phyloP scores from a whole-genome alignment of 2,888 invertebrate species.

The Yponomeuta evonymella region DNA sequence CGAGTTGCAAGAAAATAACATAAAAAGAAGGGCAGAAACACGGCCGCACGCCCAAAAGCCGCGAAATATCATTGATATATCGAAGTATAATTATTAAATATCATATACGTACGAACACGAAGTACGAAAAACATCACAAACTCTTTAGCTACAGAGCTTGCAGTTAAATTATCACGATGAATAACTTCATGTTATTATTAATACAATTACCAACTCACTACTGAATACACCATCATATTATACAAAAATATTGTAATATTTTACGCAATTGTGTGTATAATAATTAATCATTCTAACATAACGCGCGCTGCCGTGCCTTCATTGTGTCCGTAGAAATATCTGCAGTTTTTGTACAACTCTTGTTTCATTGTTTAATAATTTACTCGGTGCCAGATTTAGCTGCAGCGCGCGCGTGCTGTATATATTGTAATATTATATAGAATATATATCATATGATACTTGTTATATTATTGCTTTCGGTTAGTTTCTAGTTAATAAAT shows the following conservation, averaged over 20 bases:
- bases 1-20: background rate
- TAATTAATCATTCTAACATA: constrained; percentile 42
- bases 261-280: constrained; percentile 63
- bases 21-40: constrained; percentile 32
- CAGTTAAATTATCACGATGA: constrained; percentile 41
- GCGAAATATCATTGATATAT: constrained; percentile 30
- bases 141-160: constrained; percentile 39
- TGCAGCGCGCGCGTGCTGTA: constrained; percentile 66
- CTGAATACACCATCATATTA: constrained; percentile 69
- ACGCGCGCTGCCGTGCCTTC: constrained; percentile 58
- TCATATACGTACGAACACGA: constrained; percentile 5
- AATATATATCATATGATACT: constrained; percentile 34
- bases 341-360: background rate
- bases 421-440: constrained; percentile 7
- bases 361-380: background rate
- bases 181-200: constrained; percentile 27
- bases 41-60: constrained; percentile 66
- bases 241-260: constrained; percentile 72
- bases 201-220: constrained; percentile 67
- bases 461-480: constrained; percentile 67
- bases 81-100: background rate
- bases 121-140: constrained; percentile 21
- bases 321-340: background rate
- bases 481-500: constrained; percentile 54
- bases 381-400: constrained; percentile 24